Evolutionary conservation across 2,113 vertebrate genomes (phyloP).

Genomic region (Formicarius rufipectus): DNA sequence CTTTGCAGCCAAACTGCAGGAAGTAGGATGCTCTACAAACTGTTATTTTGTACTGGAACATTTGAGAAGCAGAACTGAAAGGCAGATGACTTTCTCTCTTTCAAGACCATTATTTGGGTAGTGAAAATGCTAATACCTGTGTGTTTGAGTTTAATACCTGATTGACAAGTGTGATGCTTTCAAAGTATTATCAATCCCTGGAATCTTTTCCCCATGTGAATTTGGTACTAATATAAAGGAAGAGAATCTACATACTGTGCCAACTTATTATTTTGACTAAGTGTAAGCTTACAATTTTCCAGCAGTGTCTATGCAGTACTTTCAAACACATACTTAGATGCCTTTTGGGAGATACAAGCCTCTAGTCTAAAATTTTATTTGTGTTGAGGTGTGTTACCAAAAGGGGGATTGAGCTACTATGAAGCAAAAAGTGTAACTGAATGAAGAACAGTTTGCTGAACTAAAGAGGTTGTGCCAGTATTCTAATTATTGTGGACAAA

Average conservation of each 20-base stretch:
- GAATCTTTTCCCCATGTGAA: not conserved
- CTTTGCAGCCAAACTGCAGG: not conserved
- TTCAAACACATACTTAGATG: not conserved
- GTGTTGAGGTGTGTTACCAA: not conserved
- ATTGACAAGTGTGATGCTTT: not conserved
- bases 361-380: not conserved
- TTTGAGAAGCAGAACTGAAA: not conserved
- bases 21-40: not conserved
- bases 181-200: not conserved
- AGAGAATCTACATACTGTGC: not conserved
- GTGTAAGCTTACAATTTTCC: not conserved
- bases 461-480: not conserved
- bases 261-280: not conserved
- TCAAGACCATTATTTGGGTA: not conserved
- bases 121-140: not conserved
- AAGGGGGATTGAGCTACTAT: not conserved
- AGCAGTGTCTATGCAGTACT: not conserved
- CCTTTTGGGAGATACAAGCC: not conserved
- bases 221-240: not conserved
- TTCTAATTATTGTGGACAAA: constrained; percentile 23
- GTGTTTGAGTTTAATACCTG: not conserved
- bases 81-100: not conserved
- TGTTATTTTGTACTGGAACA: not conserved
- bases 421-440: not conserved
- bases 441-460: not conserved